Evolutionary conservation across 2,797 vertebrate genomes (phyloP), one percentile per base, ranked within the genome.

Genomic region (Hephaestus fuliginosus): DNA sequence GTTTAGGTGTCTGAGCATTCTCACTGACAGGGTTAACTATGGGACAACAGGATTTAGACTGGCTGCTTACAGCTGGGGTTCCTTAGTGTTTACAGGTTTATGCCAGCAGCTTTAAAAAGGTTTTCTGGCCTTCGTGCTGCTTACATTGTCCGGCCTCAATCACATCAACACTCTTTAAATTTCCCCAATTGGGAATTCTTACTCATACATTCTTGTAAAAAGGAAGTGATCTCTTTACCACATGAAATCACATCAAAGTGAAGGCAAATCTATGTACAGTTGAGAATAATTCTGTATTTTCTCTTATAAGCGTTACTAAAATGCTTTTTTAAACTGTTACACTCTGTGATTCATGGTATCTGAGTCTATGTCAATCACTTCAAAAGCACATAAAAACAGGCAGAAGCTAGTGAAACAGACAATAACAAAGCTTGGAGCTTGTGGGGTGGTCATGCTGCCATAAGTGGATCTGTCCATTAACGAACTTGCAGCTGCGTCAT

Each of bases 41-140:
- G 41, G 77, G 68, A 76, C 77, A 86, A 74, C 84, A 85, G 67
- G 72, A 36, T 83, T 80, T 80, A 80, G 83, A 88, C 83, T 75
- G 69, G 72, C 66, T 82, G 84, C 79, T 85, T 78, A 62, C 43
- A 62, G 67, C 49, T 22, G 64, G 48, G 64, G 20, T 72, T 80
- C 60, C 51, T 85, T n/a, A 2, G 49, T 89, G 86, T 88, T 91
- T 88, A 88, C 52, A 78, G 71, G 74, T 86, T 88, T 70, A 67
- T 70, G 79, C 73, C 75, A 80, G 44, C 55, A 52, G 74, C 58
- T 90, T 82, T 81, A 76, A 92, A 90, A 78, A 43, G 81, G n/a
- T 49, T 78, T 80, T 79, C 63, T 74, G 72, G 75, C 60, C 64
- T 85, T 39, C 0, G 20, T 60, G 60, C 39, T 80, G 84, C 85